Conservation (phyloP, 1,140 invertebrate species). For the Meloidogyne floridensis region DNA sequence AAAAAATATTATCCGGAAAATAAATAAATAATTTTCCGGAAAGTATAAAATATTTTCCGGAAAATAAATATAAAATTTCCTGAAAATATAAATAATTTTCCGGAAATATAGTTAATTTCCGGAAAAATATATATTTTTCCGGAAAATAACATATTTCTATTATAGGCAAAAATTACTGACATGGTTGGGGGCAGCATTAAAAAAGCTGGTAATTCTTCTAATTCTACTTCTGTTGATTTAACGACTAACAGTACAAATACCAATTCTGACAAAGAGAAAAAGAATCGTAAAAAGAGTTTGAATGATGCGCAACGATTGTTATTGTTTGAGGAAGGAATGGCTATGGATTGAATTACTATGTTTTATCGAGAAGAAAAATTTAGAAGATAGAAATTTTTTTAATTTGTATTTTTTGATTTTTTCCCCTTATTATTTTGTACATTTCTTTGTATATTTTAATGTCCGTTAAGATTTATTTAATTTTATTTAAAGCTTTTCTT, state of each 20-base stretch:
- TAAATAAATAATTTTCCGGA: neutral
- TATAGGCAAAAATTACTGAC: slow-evolving; percentile 6
- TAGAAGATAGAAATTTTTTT: slow-evolving; percentile 5
- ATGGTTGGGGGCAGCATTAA: neutral
- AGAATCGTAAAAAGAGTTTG: neutral
- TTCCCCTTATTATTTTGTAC: neutral
- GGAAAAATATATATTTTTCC: neutral
- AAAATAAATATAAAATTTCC: neutral
- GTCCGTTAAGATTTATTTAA: too few species aligned
- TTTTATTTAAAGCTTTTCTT: neutral
- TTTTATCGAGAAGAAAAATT: neutral
- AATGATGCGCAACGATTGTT: neutral
- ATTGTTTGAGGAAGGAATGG: slow-evolving; percentile 8
- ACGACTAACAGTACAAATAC: neutral
- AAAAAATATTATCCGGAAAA: neutral
- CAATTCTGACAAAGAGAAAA: neutral
- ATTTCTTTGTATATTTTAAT: too few species aligned
- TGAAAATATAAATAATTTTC: neutral
- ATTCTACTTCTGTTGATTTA: too few species aligned
- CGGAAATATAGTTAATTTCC: neutral
- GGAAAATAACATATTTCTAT: neutral
- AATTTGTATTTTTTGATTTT: neutral
- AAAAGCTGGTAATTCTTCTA: neutral
- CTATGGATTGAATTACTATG: neutral
- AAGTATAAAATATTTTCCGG: neutral